Percentiles rank a stretch among this genome's conserved stretches.
Conservation (phyloP, 2,113 vertebrate species). For the Platichthys stellatus region DNA sequence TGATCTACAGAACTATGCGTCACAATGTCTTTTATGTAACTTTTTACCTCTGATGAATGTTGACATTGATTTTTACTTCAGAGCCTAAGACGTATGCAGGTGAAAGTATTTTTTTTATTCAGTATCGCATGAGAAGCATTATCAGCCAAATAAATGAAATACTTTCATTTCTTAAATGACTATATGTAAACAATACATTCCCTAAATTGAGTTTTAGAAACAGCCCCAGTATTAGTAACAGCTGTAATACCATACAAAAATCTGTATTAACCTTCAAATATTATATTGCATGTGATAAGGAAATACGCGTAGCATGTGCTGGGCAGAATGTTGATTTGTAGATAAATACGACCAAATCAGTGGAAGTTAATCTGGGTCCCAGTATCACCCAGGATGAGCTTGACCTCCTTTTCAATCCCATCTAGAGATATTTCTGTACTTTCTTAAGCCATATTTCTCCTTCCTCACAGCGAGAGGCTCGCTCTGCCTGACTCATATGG, state of each 20-base stretch:
- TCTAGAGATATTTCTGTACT: conserved; percentile 60
- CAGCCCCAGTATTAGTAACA: not conserved
- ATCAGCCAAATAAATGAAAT: not conserved
- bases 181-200: not conserved
- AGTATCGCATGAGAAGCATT: not conserved
- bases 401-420: conserved; percentile 64
- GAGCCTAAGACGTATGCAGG: not conserved
- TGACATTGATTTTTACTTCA: not conserved
- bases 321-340: conserved; percentile 9
- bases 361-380: conserved; percentile 51
- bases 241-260: not conserved
- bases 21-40: not conserved
- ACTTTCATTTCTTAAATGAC: not conserved
- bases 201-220: not conserved
- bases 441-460: conserved; percentile 64
- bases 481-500: conserved; percentile 52
- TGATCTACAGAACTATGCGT: not conserved
- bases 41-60: not conserved
- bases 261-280: not conserved
- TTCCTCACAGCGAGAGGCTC: conserved; percentile 59
- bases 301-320: not conserved
- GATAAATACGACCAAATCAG: conserved; percentile 53
- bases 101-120: not conserved
- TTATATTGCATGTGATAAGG: not conserved
- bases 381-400: conserved; percentile 51